Evolutionary conservation across 2,797 vertebrate species (phyloP), one percentile per base, ranked within the genome.

Genomic region (Chloroceryle amazona): DNA sequence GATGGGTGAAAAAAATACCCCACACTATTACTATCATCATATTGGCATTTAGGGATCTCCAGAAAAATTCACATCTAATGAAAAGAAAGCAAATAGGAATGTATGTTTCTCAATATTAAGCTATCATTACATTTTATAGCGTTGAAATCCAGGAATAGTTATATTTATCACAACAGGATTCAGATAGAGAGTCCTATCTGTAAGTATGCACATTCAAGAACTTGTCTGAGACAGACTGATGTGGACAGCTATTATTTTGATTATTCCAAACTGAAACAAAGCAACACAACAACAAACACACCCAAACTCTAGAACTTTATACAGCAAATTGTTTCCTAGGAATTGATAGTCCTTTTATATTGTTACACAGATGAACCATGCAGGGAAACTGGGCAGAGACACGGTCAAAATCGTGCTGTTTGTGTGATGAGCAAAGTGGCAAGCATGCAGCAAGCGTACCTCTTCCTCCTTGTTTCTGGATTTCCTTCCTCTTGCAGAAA

Each of bases 391-490:
- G 92, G 92, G 91, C 75, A 94, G 60, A 96, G 28, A 61, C 52
- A 89, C 95, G 94, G 92, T 92, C 81, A 97, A 94, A 96, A 90
- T 7, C 51, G 47, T 65, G 88, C 81, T 81, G 58, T 58, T 67
- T 85, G 66, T 94, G 86, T 95, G 96, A 97, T 49, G 78, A 97
- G 57, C 17, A 22, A 97, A 97, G 97, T 79, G 92, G 96, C 97
- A 96, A 98, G 94, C 98, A 98, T 98, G 98, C 98, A 35, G 96
- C 93, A 98, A 94, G 98, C 99, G 95, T 99, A 99, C 99, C 99
- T 99, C 99, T 99, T 99, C 99, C 98, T 99, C 99, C 97, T 98
- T 99, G 99, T 99, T 99, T 99, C 98, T 99, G 93, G 99, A 98
- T 97, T 99, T 99, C 98, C 99, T 98, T 99, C 98, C 99, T 98